These are phyloP conservation scores for Trypoxylon attenuatum DNA, from an alignment of 2,888 invertebrate species.

Conservation along the genomic window DNA sequence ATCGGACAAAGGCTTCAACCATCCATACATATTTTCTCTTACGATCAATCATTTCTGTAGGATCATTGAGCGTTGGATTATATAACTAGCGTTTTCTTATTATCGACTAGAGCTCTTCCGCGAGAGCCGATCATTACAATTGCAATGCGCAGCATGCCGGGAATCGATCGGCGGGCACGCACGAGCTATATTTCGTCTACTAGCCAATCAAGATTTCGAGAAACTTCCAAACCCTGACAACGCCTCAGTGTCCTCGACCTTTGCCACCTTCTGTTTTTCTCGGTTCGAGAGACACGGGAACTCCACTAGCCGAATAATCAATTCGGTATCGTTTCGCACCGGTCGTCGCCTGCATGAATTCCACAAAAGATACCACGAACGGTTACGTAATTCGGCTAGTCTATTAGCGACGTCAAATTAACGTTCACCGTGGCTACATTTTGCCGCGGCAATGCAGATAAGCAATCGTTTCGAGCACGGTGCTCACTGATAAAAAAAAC, in stretches of 20 bases:
- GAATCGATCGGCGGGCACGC: background rate
- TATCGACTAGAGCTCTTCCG: background rate
- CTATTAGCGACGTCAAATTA: constrained; percentile 18
- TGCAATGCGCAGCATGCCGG: background rate
- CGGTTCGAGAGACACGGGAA: too few species aligned
- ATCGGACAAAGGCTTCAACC: background rate
- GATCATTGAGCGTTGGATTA: background rate
- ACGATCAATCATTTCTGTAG: background rate
- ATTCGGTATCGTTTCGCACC: too few species aligned
- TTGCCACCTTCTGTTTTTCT: too few species aligned
- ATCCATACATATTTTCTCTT: background rate
- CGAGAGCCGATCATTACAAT: background rate
- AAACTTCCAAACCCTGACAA: background rate
- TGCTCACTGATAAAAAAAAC: background rate
- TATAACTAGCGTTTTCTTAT: too few species aligned
- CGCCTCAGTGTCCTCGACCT: too few species aligned
- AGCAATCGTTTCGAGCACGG: background rate
- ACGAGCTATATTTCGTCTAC: background rate
- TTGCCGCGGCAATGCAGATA: constrained; percentile 9
- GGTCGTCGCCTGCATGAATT: too few species aligned
- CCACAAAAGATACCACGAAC: constrained; percentile 20
- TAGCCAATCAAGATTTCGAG: background rate
- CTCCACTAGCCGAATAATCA: too few species aligned
- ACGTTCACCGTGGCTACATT: constrained; percentile 16
- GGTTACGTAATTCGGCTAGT: constrained; percentile 40